Evolutionary conservation across 2,797 vertebrate genomes (phyloP), one percentile per base, ranked within the genome.

Genomic region (Propithecus perrieri): DNA sequence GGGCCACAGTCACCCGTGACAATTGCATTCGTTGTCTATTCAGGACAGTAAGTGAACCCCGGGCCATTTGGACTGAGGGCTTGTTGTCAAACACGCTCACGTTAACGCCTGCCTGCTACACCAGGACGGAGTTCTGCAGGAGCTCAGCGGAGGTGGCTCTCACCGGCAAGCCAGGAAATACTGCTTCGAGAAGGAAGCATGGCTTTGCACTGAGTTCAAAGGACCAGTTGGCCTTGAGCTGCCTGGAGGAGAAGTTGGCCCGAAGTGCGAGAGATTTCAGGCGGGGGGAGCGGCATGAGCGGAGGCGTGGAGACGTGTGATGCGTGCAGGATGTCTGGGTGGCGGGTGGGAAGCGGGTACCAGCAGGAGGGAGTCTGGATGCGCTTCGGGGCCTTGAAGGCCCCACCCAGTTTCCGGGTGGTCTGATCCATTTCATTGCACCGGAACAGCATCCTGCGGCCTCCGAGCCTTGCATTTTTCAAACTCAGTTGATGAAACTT

Each of bases 191-290:
- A 92, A 78, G 74, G 86, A 78, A 79, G 38, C 10, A 0, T 4
- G 24, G 15, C 20, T 84, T 75, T 79, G 95, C 86, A 57, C 57
- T 48, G 75, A 75, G 17, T 71, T 86, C 95, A 89, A 91, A 86
- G 74, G 69, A 38, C 30, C 38, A 86, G 15, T 1, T 67, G 89
- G 78, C 81, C 43, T 83, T 20, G 35, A 65, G 72, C 33, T 80
- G 65, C 65, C 48, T 33, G 13, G 53, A 84, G 53, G 65, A 48
- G 88, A 59, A 85, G 26, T 35, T 83, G 95, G 91, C 67, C 48
- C 78, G 89, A 90, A 72, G 33, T 33, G 2, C 78, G 78, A 74
- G 89, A 41, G 50, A 33, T 24, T 55, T 43, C 48, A 17, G 80
- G 33, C 20, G 0, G 83, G 14, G 33, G 93, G 20, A 41, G 46